Percentiles rank a stretch among this genome's conserved stretches.
These are phyloP conservation scores for Trachops cirrhosus DNA, from an alignment of 2,797 vertebrate species.

Conservation along the genomic window DNA sequence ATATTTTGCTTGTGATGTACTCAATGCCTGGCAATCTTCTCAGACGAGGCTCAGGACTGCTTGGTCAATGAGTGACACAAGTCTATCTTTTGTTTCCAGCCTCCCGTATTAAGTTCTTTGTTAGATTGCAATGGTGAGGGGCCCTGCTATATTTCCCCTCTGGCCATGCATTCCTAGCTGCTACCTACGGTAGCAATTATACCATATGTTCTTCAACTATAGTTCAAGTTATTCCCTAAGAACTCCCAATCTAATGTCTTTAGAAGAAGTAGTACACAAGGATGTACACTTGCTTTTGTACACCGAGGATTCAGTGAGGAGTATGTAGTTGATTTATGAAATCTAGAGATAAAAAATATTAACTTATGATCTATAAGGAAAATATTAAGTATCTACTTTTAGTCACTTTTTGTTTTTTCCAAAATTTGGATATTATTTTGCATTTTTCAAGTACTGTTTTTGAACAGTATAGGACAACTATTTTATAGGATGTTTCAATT, in stretches of 20 bases:
- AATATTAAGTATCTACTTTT: constrained; percentile 28
- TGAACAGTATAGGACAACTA: neutral
- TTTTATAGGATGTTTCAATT: neutral
- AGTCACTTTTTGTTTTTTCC: neutral
- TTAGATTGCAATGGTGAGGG: neutral
- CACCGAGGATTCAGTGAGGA: neutral
- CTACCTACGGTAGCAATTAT: neutral
- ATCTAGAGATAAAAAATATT: neutral
- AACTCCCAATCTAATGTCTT: neutral
- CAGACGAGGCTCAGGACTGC: neutral
- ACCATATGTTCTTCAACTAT: neutral
- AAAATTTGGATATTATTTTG: neutral
- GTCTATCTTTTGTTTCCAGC: neutral
- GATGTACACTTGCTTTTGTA: neutral
- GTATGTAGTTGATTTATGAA: neutral
- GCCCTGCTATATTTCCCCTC: neutral
- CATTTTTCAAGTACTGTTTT: neutral
- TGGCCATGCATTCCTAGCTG: neutral
- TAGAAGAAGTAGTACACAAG: neutral
- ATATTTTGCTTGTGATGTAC: neutral
- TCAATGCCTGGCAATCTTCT: neutral
- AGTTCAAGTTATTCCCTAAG: neutral
- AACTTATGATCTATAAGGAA: neutral
- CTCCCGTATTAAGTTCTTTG: neutral
- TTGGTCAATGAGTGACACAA: neutral